Conservation (phyloP, 2,888 invertebrate species). For the Lymantria monacha region DNA sequence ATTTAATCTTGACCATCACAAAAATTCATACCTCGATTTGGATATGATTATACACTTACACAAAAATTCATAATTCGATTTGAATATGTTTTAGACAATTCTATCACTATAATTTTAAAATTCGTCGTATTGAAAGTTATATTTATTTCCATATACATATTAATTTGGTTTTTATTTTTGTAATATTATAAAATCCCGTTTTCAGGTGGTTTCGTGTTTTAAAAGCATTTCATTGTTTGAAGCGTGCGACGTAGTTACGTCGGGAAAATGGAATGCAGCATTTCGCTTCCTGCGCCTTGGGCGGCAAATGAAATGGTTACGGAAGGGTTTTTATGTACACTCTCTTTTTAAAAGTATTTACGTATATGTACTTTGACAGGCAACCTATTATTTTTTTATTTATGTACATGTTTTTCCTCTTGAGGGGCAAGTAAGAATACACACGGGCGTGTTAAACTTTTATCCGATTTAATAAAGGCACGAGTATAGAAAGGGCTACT, state of each 20-base stretch:
- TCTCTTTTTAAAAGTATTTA: constrained; percentile 43
- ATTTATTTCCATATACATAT: too few species aligned
- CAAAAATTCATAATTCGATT: too few species aligned
- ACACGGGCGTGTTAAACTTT: too few species aligned
- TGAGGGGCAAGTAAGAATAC: too few species aligned
- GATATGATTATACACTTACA: constrained; percentile 32
- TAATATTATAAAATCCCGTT: constrained; percentile 48
- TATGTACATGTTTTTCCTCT: background rate
- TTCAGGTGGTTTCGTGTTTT: constrained; percentile 73
- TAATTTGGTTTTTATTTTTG: constrained; percentile 13
- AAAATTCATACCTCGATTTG: background rate
- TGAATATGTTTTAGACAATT: too few species aligned
- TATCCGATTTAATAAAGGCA: too few species aligned
- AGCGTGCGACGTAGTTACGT: constrained; percentile 68
- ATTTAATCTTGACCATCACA: too few species aligned
- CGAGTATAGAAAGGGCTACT: too few species aligned
- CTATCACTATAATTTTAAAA: too few species aligned
- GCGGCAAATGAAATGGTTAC: constrained; percentile 69
- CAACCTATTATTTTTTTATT: background rate
- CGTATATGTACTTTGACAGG: constrained; percentile 26
- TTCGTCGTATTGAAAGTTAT: too few species aligned
- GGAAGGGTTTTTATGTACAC: constrained; percentile 55
- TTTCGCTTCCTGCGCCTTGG: constrained; percentile 71
- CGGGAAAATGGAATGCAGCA: constrained; percentile 74
- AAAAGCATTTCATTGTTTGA: constrained; percentile 80